Conservation (phyloP, 2,113 vertebrate genomes). For the Hymenochirus boettgeri region DNA sequence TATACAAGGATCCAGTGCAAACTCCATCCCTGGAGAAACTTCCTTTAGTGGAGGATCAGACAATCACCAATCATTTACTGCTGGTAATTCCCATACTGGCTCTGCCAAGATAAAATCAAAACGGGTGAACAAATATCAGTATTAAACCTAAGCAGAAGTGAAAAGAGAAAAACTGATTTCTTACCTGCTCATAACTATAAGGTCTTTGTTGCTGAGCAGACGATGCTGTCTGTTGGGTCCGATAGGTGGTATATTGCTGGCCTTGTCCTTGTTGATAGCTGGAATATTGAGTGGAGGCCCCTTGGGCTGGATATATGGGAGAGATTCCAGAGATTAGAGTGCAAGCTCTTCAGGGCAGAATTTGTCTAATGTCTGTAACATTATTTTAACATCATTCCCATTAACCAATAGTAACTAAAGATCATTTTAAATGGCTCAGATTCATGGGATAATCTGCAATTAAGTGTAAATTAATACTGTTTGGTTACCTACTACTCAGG, state of each 20-base stretch:
- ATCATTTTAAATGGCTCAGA: no score
- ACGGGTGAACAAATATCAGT: no score
- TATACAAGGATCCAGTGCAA: background rate
- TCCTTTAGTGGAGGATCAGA: background rate
- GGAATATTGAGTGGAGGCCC: conserved; percentile 83
- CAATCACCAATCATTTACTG: conserved; percentile 4
- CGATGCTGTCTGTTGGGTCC: conserved; percentile 77
- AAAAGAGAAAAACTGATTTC: no score
- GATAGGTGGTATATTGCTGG: conserved; percentile 85
- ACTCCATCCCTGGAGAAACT: background rate
- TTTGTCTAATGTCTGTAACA: no score
- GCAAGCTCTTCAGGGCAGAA: background rate
- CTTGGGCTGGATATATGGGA: conserved; percentile 74
- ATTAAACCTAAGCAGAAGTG: no score
- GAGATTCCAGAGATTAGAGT: background rate
- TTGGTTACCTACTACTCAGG: no score
- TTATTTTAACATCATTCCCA: no score
- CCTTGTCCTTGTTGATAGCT: conserved; percentile 89
- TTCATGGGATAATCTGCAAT: no score
- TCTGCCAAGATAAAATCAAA: background rate
- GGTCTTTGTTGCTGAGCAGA: conserved; percentile 82
- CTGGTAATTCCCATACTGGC: background rate
- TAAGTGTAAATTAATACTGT: no score
- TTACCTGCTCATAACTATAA: conserved; percentile 90
- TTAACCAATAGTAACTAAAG: no score